Conservation (phyloP, 2,113 vertebrate genomes). For the Apistogramma diplotaenia region DNA sequence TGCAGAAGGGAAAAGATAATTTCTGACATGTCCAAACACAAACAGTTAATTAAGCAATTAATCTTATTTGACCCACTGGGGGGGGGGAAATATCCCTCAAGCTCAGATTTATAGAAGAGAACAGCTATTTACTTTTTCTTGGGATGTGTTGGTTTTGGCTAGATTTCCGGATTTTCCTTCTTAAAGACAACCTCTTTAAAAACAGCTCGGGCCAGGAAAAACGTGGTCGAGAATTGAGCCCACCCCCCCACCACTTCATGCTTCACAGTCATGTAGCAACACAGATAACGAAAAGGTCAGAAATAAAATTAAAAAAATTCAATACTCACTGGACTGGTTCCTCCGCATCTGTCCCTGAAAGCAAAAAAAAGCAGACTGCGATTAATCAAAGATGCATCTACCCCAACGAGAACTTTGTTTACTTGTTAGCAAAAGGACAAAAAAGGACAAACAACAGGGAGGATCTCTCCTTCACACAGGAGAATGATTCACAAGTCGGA, state of each 20-base stretch:
- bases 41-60: conserved; percentile 66
- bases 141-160: conserved; percentile 67
- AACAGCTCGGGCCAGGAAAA: conserved; percentile 61
- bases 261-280: neutral
- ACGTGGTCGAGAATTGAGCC: conserved; percentile 32
- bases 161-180: conserved; percentile 37
- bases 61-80: conserved; percentile 51
- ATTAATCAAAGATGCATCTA: conserved; percentile 46
- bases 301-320: neutral
- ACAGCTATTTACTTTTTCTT: conserved; percentile 54
- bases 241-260: neutral
- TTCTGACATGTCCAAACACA: conserved; percentile 63
- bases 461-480: neutral
- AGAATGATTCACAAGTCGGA: neutral
- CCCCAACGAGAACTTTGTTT: neutral
- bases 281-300: conserved; percentile 36
- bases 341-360: conserved; percentile 90
- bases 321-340: conserved; percentile 95
- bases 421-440: neutral
- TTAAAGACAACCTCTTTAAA: conserved; percentile 62
- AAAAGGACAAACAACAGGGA: no score
- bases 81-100: conserved; percentile 37
- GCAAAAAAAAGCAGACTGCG: conserved; percentile 64
- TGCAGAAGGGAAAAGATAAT: conserved; percentile 47
- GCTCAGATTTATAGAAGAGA: conserved; percentile 42